These are phyloP conservation scores for Habroteleia sp. DNA, from an alignment of 2,888 invertebrate genomes.

Conservation along the genomic window DNA sequence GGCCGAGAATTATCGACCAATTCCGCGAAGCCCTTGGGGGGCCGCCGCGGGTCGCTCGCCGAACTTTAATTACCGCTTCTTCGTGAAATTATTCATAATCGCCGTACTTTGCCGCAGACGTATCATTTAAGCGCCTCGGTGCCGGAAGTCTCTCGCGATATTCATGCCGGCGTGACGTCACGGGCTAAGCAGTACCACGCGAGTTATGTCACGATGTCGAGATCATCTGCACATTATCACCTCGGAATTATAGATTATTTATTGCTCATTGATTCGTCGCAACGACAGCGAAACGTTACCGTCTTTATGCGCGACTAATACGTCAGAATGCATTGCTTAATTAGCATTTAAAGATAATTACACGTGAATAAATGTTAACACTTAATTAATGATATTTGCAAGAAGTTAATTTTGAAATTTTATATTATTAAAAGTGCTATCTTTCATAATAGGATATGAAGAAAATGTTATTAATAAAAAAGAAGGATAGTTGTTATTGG, in stretches of 20 bases:
- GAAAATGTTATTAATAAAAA: too few relatives aligned
- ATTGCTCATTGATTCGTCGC: slow-evolving; percentile 12
- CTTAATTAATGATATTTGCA: too few relatives aligned
- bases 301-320: too few relatives aligned
- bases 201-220: slow-evolving; percentile 26
- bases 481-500: too few relatives aligned
- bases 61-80: slow-evolving; percentile 46
- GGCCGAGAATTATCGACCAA: slow-evolving; percentile 65
- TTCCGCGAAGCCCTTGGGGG: slow-evolving; percentile 59
- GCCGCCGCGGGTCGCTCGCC: slow-evolving; percentile 40
- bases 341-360: too few relatives aligned
- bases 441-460: too few relatives aligned
- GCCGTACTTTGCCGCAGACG: slow-evolving; percentile 16
- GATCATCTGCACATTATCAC: slow-evolving; percentile 12
- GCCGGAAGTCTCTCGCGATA: slow-evolving; percentile 38
- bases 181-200: slow-evolving; percentile 14
- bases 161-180: slow-evolving; percentile 38
- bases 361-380: too few relatives aligned
- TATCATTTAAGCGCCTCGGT: slow-evolving; percentile 40
- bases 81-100: slow-evolving; percentile 35
- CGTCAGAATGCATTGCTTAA: too few relatives aligned
- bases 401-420: too few relatives aligned
- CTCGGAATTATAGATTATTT: slow-evolving; percentile 11
- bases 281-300: background rate
- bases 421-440: too few relatives aligned